Base-by-base conservation (phyloP, 2,888 invertebrate species). In the Pollenia amentaria region DNA sequence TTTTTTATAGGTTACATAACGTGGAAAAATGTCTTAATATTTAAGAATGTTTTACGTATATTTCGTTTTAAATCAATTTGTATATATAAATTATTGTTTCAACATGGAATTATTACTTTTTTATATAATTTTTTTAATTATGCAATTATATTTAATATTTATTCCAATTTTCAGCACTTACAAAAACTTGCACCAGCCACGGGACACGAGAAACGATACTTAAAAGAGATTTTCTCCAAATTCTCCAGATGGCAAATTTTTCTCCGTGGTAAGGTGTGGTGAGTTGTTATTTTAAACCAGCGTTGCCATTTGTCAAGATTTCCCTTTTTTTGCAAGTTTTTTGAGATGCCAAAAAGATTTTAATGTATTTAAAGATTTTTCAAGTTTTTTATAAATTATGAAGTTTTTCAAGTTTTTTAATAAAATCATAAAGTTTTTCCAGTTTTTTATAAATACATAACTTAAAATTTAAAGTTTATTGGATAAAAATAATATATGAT, bases 1-100 rank as follows among this genome's bases (percentile, higher is more conserved):
- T 73, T 77, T 53, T 84, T 87, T 87, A 40, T 82, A 86, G 85
- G 88, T 89, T 89, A 89, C 89, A 89, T 89, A 89, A 89, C 84
- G 85, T 84, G 84, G 40, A 76, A 76, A 88, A 65, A 21, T 57
- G 78, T 67, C 3, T 16, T 44, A 14, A 14, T 18, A 11, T n/a
- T 11, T 64, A 14, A 51, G 6, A 21, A 29, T 42, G 46, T 75
- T 3, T 46, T 48, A 18, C 2, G 2, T 48, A 44, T 51, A 38
- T 42, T 1, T 14, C 29, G 1, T 12, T 1, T 51, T 42, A 21
- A 11, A 48, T 57, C 38, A 8, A 29, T 29, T 3, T 29, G 29
- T 29, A 29, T 29, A 29, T 29, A 29, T 6, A 29, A 29, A 29
- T 29, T 29, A 29, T 29, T 29, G 29, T 6, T 29, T 29, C 6